Percentiles rank a stretch among this genome's conserved stretches.
Conservation (phyloP, 2,113 vertebrate species). For the Atractosteus spatula region DNA sequence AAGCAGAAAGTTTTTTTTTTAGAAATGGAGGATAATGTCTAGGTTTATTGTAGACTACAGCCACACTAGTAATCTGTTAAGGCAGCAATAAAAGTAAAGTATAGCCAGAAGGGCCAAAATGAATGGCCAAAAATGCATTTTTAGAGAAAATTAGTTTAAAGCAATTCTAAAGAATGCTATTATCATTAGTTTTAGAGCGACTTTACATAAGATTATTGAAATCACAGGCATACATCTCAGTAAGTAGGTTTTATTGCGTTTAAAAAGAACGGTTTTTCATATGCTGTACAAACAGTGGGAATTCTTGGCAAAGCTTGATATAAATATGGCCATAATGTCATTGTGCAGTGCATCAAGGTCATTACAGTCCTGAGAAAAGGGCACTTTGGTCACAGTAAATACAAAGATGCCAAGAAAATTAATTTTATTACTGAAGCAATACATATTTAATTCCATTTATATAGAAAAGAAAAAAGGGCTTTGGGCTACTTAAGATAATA, state of each 20-base stretch:
- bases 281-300: slow-evolving; percentile 48
- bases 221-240: slow-evolving; percentile 63
- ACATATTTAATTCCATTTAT: slow-evolving; percentile 58
- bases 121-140: slow-evolving; percentile 34
- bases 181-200: slow-evolving; percentile 56
- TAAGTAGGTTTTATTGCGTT: slow-evolving; percentile 64
- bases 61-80: slow-evolving; percentile 44
- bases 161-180: slow-evolving; percentile 47
- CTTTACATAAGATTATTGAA: slow-evolving; percentile 67
- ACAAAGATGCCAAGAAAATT: slow-evolving; percentile 60
- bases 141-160: slow-evolving; percentile 54
- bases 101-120: slow-evolving; percentile 36
- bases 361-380: slow-evolving; percentile 53
- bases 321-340: slow-evolving; percentile 72
- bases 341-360: slow-evolving; percentile 65
- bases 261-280: slow-evolving; percentile 28
- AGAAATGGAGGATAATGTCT: slow-evolving; percentile 14
- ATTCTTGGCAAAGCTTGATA: slow-evolving; percentile 66
- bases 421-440: slow-evolving; percentile 56
- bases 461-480: slow-evolving; percentile 35
- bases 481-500: neutral
- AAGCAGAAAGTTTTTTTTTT: slow-evolving; percentile 25
- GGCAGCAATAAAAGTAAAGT: slow-evolving; percentile 45
- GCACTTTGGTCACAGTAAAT: slow-evolving; percentile 54
- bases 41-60: slow-evolving; percentile 27